Percentiles rank a stretch among this genome's conserved stretches.
Evolutionary conservation across 2,888 invertebrate species (phyloP).

Genomic region (Stramonita haemastoma): DNA sequence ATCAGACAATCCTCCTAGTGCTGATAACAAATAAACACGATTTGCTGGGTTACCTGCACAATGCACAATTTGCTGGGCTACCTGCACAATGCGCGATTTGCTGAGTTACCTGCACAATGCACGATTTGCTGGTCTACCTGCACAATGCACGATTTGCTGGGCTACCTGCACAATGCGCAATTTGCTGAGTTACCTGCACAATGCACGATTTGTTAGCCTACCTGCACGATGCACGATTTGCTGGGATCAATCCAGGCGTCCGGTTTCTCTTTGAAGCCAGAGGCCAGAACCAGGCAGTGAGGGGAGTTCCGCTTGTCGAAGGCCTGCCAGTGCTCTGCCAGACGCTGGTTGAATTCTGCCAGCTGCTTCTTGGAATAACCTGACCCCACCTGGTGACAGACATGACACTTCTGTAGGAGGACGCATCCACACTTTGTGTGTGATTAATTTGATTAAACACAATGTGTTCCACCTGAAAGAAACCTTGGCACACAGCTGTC

Average conservation of each 20-base stretch:
- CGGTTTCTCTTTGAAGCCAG: slow-evolving; percentile 82
- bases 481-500: too few relatives aligned
- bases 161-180: too few relatives aligned
- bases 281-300: slow-evolving; percentile 81
- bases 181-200: slow-evolving; percentile 80
- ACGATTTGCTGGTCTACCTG: too few relatives aligned
- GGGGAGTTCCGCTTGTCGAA: slow-evolving; percentile 79
- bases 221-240: slow-evolving; percentile 85
- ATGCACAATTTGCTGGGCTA: too few relatives aligned
- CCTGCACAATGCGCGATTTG: too few relatives aligned
- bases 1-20: not conserved
- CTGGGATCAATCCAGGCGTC: slow-evolving; percentile 90
- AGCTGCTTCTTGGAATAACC: slow-evolving; percentile 85
- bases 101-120: too few relatives aligned
- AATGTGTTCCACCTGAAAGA: too few relatives aligned
- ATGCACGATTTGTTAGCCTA: slow-evolving; percentile 84
- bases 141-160: too few relatives aligned
- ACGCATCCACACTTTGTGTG: not conserved
- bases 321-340: slow-evolving; percentile 82
- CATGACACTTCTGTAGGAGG: not conserved
- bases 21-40: not conserved
- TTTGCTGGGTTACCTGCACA: too few relatives aligned
- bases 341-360: slow-evolving; percentile 81
- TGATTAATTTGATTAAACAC: not conserved
- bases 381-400: slow-evolving; percentile 81